phyloP scores from a whole-genome alignment of 2,888 invertebrate species.

The Tholera decimalis region DNA sequence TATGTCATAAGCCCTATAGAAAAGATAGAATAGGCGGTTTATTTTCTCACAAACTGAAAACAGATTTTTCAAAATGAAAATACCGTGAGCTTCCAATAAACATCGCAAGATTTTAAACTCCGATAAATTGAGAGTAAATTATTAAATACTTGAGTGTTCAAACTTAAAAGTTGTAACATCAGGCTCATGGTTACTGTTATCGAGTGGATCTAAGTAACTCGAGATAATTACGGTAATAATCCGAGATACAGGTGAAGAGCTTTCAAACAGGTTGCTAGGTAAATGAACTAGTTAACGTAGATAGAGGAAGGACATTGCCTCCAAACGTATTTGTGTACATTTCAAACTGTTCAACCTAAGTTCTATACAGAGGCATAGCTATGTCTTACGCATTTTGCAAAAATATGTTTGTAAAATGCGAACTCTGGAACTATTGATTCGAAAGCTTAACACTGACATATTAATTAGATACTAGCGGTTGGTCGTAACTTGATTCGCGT shows the following conservation, averaged over 20 bases:
- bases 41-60: no score
- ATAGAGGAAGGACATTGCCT: constrained; percentile 7
- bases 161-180: constrained; percentile 15
- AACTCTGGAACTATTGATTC: neutral
- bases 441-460: neutral
- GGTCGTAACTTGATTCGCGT: no score
- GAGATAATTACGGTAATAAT: constrained; percentile 33
- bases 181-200: constrained; percentile 13
- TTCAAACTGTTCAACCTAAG: neutral
- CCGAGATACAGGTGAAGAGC: constrained; percentile 11
- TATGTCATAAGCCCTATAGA: no score
- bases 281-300: constrained; percentile 17
- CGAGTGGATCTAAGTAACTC: constrained; percentile 18
- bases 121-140: neutral
- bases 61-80: no score
- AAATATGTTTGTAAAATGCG: neutral
- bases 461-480: no score
- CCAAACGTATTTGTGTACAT: neutral
- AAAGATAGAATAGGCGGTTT: no score
- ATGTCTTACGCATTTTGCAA: no score
- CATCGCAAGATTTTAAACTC: neutral
- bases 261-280: constrained; percentile 33
- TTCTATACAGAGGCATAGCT: neutral
- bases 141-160: neutral
- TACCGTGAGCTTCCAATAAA: neutral